Evolutionary conservation across 35 echinoderm and acorn worm genomes (phyloP).

Genomic region (Chiridota heheva): DNA sequence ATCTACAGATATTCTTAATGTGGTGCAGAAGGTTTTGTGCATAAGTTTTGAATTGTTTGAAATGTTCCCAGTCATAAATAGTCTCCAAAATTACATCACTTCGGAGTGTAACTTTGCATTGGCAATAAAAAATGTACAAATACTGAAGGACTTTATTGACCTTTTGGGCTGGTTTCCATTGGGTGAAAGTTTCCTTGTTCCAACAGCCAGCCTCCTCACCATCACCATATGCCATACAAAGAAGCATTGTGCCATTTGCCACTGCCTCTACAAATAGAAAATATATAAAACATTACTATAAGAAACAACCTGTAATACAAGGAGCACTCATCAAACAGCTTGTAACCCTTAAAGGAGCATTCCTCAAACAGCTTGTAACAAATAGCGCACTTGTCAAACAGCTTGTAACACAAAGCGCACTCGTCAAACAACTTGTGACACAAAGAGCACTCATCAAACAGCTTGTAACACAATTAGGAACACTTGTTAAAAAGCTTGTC

Average conservation of each 20-base stretch:
- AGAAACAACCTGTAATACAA: not conserved
- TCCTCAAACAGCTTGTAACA: no score
- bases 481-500: no score
- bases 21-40: no score
- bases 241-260: conserved; percentile 33
- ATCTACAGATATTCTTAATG: no score
- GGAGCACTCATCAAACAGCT: not conserved
- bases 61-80: no score
- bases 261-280: not conserved
- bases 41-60: no score
- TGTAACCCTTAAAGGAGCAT: not conserved
- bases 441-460: not conserved
- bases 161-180: conserved; percentile 58
- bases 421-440: not conserved
- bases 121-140: no score
- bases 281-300: not conserved
- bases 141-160: no score
- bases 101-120: no score
- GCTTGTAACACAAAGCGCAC: no score
- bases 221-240: conserved; percentile 66
- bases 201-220: conserved; percentile 55
- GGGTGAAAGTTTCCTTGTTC: conserved; percentile 41
- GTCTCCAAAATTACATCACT: no score
- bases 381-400: no score
- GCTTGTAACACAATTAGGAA: not conserved